Evolutionary conservation across 2,113 vertebrate species (phyloP).

Genomic region (Campylorhamphus procurvoides): DNA sequence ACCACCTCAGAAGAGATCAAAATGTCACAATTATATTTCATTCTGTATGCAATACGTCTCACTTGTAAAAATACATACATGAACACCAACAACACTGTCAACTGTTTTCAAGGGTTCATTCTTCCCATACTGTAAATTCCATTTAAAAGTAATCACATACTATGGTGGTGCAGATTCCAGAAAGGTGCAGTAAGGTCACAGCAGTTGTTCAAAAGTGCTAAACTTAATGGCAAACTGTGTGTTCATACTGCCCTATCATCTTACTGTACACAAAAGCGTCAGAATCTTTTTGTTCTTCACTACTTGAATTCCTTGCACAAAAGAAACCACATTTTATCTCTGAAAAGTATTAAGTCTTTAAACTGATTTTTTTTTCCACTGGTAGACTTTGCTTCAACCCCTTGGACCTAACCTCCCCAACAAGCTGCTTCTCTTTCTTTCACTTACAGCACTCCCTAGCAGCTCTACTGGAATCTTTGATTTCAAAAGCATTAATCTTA

Average conservation of each 20-base stretch:
- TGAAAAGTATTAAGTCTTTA: neutral
- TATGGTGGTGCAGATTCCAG: neutral
- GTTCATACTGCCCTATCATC: neutral
- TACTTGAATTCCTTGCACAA: neutral
- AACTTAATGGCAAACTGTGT: neutral
- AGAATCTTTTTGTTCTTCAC: neutral
- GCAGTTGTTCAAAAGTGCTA: neutral
- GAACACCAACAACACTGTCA: neutral
- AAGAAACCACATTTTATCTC: neutral
- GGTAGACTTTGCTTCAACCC: neutral
- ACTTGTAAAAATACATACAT: neutral
- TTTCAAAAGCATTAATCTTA: neutral
- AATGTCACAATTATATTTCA: neutral
- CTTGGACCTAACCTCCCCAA: neutral
- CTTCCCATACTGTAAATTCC: neutral
- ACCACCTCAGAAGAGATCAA: neutral
- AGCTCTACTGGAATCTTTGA: neutral
- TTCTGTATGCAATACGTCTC: neutral
- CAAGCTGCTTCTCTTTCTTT: neutral
- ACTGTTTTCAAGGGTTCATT: neutral
- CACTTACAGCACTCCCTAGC: neutral
- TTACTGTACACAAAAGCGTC: neutral
- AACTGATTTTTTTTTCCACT: neutral
- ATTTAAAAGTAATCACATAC: neutral
- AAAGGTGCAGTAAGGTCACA: neutral